These are phyloP conservation scores for Eupithecia pulchellata DNA, from an alignment of 2,888 invertebrate species.

Conservation along the genomic window DNA sequence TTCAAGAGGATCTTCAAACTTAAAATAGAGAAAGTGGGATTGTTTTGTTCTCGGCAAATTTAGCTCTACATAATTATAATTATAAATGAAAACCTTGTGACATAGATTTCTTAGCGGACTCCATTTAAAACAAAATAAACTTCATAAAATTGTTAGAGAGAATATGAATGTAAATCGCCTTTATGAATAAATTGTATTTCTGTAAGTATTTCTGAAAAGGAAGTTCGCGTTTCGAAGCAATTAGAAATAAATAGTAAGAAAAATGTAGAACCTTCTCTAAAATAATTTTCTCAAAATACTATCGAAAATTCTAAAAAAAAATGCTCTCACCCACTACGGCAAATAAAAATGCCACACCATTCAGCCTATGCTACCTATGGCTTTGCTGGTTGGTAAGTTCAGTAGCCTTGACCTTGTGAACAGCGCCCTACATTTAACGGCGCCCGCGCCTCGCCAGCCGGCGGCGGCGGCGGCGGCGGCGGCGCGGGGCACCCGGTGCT, in stretches of 20 bases:
- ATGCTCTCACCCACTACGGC: too few relatives aligned
- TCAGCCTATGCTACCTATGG: slow-evolving; percentile 1
- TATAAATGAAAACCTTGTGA: slow-evolving; percentile 2
- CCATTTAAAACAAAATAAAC: background rate
- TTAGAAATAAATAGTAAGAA: background rate
- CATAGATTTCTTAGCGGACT: background rate
- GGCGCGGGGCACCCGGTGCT: background rate
- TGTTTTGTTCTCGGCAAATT: background rate
- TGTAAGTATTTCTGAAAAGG: too few relatives aligned
- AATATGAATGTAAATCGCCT: too few relatives aligned
- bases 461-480: background rate
- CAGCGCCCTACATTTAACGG: slow-evolving; percentile 48
- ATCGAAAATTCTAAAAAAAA: background rate
- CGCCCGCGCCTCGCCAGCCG: too few relatives aligned
- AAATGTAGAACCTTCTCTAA: background rate
- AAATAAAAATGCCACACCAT: slow-evolving; percentile 1
- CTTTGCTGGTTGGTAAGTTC: slow-evolving; percentile 26
- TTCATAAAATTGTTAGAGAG: background rate
- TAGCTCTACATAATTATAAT: background rate
- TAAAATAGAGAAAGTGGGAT: slow-evolving; percentile 5
- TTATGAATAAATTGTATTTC: too few relatives aligned
- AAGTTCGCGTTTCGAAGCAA: background rate
- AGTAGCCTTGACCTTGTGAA: slow-evolving; percentile 51
- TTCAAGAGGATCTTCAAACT: slow-evolving; percentile 3
- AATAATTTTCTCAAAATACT: background rate